Percentiles rank a stretch among this genome's conserved stretches.
These are phyloP conservation scores for Diplodus puntazzo DNA, from an alignment of 2,797 vertebrate species.

Conservation along the genomic window DNA sequence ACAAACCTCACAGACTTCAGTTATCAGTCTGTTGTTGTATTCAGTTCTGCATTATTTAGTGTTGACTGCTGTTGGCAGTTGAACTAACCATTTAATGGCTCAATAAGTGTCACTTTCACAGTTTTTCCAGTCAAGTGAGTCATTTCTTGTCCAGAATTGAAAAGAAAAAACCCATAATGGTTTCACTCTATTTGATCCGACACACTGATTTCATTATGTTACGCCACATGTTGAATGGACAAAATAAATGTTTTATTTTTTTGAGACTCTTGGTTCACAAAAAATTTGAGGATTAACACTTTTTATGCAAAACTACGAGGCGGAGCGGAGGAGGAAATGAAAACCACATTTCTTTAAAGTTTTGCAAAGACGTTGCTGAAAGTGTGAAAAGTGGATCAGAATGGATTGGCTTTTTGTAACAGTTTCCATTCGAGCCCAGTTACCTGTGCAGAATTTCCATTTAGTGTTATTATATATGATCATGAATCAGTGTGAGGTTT, in stretches of 20 bases:
- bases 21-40: no score
- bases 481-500: constrained; percentile 40
- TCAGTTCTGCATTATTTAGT: no score
- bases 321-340: constrained; percentile 18
- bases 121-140: constrained; percentile 33
- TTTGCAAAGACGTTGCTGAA: constrained; percentile 6
- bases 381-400: constrained; percentile 23
- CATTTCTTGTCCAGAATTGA: constrained; percentile 18
- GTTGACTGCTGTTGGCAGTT: no score
- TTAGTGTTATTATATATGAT: constrained; percentile 24
- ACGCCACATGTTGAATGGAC: constrained; percentile 7
- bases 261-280: not conserved
- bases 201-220: constrained; percentile 12
- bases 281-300: not conserved
- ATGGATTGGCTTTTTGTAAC: constrained; percentile 12
- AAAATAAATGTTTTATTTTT: constrained; percentile 11
- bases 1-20: no score
- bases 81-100: not conserved
- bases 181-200: constrained; percentile 26
- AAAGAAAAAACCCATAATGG: constrained; percentile 8
- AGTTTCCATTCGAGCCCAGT: constrained; percentile 33
- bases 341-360: constrained; percentile 31
- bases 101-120: not conserved
- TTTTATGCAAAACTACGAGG: not conserved
- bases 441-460: constrained; percentile 57